A percentile compares a stretch with the other conserved stretches of the same genome.
phyloP scores from a whole-genome alignment of 2,113 vertebrate genomes.

The Lepus europaeus region DNA sequence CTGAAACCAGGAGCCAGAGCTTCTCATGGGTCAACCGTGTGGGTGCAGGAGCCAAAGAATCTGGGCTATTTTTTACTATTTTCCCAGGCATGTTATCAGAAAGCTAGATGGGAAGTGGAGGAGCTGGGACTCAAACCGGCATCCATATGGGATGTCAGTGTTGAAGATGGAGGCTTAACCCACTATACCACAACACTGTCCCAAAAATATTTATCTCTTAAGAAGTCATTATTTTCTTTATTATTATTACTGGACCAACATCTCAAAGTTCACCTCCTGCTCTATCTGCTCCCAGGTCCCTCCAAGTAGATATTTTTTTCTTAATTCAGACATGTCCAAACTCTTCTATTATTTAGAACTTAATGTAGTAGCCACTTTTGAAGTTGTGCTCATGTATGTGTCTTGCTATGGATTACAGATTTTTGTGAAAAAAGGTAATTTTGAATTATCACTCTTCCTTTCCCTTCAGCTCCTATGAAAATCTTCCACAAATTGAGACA shows the following conservation, averaged over 20 bases:
- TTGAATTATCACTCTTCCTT: not conserved
- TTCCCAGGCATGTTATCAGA: no score
- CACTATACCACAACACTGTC: no score
- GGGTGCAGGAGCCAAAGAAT: no score
- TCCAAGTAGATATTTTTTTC: not conserved
- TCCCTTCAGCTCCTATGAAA: not conserved
- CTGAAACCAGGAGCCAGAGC: no score
- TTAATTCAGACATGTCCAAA: not conserved
- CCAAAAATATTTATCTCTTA: no score
- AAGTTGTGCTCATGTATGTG: not conserved
- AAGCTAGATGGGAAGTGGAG: no score
- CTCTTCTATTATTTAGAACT: not conserved
- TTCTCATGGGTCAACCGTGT: no score
- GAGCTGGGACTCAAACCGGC: no score
- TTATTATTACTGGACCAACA: not conserved
- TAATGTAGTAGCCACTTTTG: not conserved
- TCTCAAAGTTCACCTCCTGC: not conserved
- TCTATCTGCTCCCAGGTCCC: not conserved
- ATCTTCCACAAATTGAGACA: not conserved
- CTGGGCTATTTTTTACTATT: no score
- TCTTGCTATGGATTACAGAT: not conserved
- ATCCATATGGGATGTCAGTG: no score
- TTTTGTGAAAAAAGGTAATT: not conserved
- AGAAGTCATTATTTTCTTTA: not conserved
- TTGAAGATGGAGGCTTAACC: no score